phyloP scores from a whole-genome alignment of 2,888 invertebrate genomes.

The Nemotelus nigrinus region DNA sequence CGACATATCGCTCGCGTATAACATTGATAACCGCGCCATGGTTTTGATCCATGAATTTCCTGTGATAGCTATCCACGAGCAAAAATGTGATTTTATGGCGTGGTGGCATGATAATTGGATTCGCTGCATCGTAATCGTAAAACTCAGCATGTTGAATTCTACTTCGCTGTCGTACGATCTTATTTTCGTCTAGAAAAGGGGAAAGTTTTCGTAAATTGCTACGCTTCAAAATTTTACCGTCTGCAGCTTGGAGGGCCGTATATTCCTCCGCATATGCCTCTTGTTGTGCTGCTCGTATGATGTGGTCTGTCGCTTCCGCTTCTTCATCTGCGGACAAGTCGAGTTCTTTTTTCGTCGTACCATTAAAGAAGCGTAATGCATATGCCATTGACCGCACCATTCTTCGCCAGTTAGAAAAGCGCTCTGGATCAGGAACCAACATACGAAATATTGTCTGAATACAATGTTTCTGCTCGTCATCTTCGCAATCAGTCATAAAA shows the following conservation, averaged over 20 bases:
- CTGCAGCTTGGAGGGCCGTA: background rate
- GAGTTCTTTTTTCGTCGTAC: background rate
- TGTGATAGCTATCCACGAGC: too few species aligned
- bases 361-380: slow-evolving; percentile 3
- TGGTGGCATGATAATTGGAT: too few species aligned
- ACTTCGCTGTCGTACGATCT: background rate
- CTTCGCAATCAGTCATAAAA: too few species aligned
- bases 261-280: background rate
- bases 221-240: background rate
- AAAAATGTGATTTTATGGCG: too few species aligned
- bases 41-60: slow-evolving; percentile 44
- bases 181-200: slow-evolving; percentile 6
- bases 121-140: slow-evolving; percentile 34
- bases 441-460: background rate
- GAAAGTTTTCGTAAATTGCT: background rate
- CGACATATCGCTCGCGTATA: too few species aligned
- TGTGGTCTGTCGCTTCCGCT: background rate
- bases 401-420: slow-evolving; percentile 15
- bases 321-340: background rate
- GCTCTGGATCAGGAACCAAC: background rate
- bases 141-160: slow-evolving; percentile 47
- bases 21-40: slow-evolving; percentile 48
- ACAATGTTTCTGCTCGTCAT: background rate
- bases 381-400: slow-evolving; percentile 32
- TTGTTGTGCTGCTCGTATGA: background rate